Conservation (phyloP, 2,797 vertebrate genomes). For the Myotis myotis region DNA sequence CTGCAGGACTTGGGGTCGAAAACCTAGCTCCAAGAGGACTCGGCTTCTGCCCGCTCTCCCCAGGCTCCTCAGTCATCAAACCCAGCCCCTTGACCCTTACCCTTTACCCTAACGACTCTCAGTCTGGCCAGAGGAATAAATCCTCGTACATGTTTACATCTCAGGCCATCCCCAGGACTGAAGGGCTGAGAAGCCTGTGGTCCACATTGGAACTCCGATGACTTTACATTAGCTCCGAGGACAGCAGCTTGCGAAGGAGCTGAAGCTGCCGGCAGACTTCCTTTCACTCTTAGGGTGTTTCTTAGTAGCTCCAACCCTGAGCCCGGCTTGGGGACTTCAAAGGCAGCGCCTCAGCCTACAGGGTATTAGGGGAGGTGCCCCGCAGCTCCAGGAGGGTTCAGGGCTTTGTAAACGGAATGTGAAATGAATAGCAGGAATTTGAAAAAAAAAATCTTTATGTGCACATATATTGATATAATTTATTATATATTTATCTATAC, state of each 20-base stretch:
- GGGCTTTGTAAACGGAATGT: constrained; percentile 59
- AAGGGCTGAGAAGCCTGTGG: constrained; percentile 63
- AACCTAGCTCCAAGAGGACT: constrained; percentile 33
- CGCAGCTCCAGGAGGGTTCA: constrained; percentile 57
- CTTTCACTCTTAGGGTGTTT: constrained; percentile 63
- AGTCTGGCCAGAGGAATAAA: constrained; percentile 61
- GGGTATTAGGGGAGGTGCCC: constrained; percentile 53
- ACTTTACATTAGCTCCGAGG: constrained; percentile 63
- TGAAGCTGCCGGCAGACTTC: constrained; percentile 48
- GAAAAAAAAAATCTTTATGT: constrained; percentile 1
- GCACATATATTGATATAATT: constrained; percentile 57
- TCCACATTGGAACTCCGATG: constrained; percentile 72
- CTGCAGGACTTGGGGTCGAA: background rate
- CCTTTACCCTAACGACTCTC: constrained; percentile 64
- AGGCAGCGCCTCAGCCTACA: constrained; percentile 49
- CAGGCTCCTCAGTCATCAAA: constrained; percentile 4
- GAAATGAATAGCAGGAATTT: constrained; percentile 55
- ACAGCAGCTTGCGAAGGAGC: constrained; percentile 57
- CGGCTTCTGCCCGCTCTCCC: background rate
- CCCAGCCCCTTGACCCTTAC: constrained; percentile 68
- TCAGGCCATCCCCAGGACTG: constrained; percentile 47
- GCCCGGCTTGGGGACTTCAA: constrained; percentile 27
- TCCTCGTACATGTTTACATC: constrained; percentile 70
- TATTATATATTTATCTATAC: constrained; percentile 41
- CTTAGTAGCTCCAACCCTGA: constrained; percentile 59